Percentiles rank a stretch among this genome's conserved stretches.
Conservation (phyloP, 2,113 vertebrate species). For the Trochalopteron elliotii region DNA sequence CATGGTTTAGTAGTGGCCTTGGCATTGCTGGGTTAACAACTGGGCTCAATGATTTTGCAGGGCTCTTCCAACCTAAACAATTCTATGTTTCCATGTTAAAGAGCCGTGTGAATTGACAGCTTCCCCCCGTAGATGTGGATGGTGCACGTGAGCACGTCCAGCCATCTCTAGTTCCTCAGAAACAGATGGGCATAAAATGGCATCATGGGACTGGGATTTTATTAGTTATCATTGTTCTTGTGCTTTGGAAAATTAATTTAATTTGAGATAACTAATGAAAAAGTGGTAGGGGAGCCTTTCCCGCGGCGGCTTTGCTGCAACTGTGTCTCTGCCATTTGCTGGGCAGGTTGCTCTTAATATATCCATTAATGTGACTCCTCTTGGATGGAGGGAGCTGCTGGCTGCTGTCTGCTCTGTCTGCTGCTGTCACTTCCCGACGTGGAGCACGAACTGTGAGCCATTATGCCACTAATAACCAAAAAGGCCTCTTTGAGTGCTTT, state of each 20-base stretch:
- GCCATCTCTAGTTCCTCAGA: not conserved
- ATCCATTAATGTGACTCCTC: not conserved
- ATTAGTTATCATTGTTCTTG: not conserved
- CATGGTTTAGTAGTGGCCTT: not conserved
- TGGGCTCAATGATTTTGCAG: not conserved
- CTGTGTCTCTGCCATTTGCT: not conserved
- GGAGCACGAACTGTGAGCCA: not conserved
- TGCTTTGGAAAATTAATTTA: conserved; percentile 33
- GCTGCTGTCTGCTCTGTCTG: not conserved
- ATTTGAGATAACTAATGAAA: conserved; percentile 7
- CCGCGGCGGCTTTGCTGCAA: rapidly evolving
- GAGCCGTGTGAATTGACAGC: rapidly evolving
- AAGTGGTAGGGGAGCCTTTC: not conserved
- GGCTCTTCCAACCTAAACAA: not conserved
- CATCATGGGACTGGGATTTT: not conserved
- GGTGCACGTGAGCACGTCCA: not conserved
- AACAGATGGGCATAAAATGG: not conserved
- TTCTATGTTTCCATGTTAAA: not conserved
- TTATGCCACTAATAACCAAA: not conserved
- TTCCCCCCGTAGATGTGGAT: not conserved
- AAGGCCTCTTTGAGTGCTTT: not conserved
- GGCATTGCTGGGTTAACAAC: not conserved
- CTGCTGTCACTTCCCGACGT: not conserved
- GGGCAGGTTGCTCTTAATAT: not conserved
- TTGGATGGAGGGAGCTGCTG: not conserved